phyloP scores from a whole-genome alignment of 2,888 invertebrate genomes.

The Eremobia ochroleuca region DNA sequence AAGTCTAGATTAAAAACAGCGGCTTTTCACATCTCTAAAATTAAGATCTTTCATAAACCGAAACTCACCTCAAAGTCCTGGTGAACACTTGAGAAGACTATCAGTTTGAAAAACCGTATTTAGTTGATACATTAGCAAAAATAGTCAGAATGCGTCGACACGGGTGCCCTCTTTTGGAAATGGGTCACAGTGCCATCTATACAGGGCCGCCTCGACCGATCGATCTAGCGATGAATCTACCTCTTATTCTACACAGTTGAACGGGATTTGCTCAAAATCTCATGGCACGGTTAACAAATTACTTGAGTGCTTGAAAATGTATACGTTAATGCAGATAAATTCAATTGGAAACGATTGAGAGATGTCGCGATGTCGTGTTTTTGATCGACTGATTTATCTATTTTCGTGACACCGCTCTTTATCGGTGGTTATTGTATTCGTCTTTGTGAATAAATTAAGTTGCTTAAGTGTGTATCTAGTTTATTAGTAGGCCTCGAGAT shows the following conservation, averaged over 20 bases:
- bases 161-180: constrained; percentile 80
- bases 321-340: constrained; percentile 61
- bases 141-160: constrained; percentile 66
- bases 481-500: constrained; percentile 7
- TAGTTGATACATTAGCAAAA: constrained; percentile 61
- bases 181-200: constrained; percentile 84
- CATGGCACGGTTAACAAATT: constrained; percentile 67
- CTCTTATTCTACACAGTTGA: constrained; percentile 54
- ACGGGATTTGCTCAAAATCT: constrained; percentile 63
- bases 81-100: constrained; percentile 8
- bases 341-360: constrained; percentile 58
- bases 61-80: constrained; percentile 5
- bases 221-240: constrained; percentile 74
- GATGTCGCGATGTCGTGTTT: constrained; percentile 50
- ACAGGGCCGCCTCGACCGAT: constrained; percentile 73
- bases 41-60: constrained; percentile 23
- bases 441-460: constrained; percentile 32
- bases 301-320: constrained; percentile 66
- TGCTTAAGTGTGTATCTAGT: constrained; percentile 12
- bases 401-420: constrained; percentile 27
- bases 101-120: constrained; percentile 35
- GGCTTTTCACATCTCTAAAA: constrained; percentile 9
- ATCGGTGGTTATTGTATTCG: constrained; percentile 27
- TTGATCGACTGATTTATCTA: constrained; percentile 55
- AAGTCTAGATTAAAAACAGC: constrained; percentile 35